These are phyloP conservation scores for Margaritifera margaritifera DNA, from an alignment of 2,888 invertebrate genomes.

Conservation along the genomic window DNA sequence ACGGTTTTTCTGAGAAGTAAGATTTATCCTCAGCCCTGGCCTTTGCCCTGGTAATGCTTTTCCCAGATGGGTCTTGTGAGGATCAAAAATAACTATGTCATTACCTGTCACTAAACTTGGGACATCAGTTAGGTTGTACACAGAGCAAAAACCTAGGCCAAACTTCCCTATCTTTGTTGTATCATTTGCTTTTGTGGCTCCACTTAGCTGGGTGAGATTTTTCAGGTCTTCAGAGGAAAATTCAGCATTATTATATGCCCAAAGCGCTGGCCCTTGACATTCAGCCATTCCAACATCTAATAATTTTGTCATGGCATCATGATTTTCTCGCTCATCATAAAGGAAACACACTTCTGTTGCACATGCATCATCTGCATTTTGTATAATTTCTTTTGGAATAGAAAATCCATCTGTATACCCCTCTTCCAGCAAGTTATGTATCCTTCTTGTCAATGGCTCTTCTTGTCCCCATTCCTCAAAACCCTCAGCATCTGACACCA, in stretches of 20 bases:
- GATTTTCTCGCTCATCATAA: constrained; percentile 63
- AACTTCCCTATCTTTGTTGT: constrained; percentile 67
- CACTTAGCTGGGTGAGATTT: constrained; percentile 66
- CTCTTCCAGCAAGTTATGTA: constrained; percentile 49
- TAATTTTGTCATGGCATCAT: constrained; percentile 42
- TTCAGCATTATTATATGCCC: constrained; percentile 66
- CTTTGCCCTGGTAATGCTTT: constrained; percentile 28
- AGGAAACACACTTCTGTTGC: constrained; percentile 51
- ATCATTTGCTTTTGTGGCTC: constrained; percentile 61
- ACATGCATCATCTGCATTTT: constrained; percentile 66
- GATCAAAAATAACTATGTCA: constrained; percentile 68
- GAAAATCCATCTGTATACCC: constrained; percentile 61
- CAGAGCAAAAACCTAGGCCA: constrained; percentile 68
- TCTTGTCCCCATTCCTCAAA: constrained; percentile 53
- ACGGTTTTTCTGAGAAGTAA: constrained; percentile 22
- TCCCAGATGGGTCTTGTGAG: constrained; percentile 61
- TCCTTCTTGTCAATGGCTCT: constrained; percentile 54
- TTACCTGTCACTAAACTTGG: constrained; percentile 67
- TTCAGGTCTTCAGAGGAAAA: constrained; percentile 65
- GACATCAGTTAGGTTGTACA: constrained; percentile 69
- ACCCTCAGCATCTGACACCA: constrained; percentile 43
- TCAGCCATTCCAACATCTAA: constrained; percentile 59
- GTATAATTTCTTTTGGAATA: constrained; percentile 63
- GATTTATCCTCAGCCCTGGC: constrained; percentile 42
- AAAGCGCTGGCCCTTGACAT: constrained; percentile 68